Evolutionary conservation across 2,888 invertebrate genomes (phyloP).

Genomic region (Ectobius pallidus): DNA sequence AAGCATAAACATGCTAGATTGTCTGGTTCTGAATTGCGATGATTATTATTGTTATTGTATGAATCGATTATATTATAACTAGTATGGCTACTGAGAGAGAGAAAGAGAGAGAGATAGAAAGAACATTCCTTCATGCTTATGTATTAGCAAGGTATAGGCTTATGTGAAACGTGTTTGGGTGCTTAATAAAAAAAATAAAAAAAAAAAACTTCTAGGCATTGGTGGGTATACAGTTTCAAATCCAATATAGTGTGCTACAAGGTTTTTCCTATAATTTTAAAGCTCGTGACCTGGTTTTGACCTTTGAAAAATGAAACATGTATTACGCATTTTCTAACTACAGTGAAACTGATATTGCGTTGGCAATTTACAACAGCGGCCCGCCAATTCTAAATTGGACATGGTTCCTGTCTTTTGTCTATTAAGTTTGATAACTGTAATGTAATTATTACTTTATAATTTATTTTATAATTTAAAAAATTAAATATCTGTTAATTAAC

Average conservation of each 20-base stretch:
- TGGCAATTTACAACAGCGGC: no score
- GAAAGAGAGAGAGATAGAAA: background rate
- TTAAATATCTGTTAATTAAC: no score
- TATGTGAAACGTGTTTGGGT: background rate
- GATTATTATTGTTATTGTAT: no score
- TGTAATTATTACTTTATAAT: no score
- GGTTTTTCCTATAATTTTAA: background rate
- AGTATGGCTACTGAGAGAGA: background rate
- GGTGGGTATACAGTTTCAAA: background rate
- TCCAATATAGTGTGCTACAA: background rate
- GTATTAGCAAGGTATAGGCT: background rate
- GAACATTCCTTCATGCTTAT: slow-evolving; percentile 13
- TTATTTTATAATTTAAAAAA: no score
- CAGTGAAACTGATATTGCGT: no score
- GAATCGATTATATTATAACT: slow-evolving; percentile 15
- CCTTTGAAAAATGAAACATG: no score
- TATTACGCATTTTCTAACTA: no score
- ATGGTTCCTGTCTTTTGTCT: no score
- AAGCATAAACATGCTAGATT: slow-evolving; percentile 6
- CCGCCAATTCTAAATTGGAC: no score
- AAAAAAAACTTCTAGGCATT: slow-evolving; percentile 2
- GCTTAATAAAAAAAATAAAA: background rate
- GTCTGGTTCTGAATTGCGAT: background rate
- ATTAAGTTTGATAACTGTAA: no score
- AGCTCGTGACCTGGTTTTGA: no score